A percentile compares a stretch with the other conserved stretches of the same genome.
Conservation (phyloP, 2,888 invertebrate genomes). For the Synanthedon tipuliformis region DNA sequence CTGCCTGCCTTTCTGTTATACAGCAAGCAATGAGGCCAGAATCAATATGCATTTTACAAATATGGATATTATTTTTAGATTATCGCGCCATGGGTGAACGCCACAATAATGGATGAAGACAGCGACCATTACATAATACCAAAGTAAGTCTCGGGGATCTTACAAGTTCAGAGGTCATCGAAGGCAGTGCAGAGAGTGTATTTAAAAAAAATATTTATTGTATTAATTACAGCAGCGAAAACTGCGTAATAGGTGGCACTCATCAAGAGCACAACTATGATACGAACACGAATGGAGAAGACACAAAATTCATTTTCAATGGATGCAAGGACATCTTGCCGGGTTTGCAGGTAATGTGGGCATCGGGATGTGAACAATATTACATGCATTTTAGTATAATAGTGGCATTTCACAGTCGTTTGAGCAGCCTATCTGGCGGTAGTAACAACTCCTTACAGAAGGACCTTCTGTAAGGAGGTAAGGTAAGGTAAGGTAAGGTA, state of each 20-base stretch:
- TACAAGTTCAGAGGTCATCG: neutral
- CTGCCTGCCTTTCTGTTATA: no score
- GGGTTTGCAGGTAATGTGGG: constrained; percentile 68
- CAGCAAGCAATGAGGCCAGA: no score
- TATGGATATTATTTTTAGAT: constrained; percentile 48
- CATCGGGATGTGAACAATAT: no score
- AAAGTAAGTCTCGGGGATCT: constrained; percentile 70
- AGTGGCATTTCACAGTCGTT: no score
- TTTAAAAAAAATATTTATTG: neutral
- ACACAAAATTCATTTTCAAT: constrained; percentile 71
- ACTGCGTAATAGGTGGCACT: constrained; percentile 81
- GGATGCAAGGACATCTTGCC: constrained; percentile 75
- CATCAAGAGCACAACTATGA: constrained; percentile 76
- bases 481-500: no score
- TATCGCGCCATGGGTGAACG: constrained; percentile 75
- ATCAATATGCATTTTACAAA: neutral
- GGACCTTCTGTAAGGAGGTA: no score
- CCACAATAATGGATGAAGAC: constrained; percentile 69
- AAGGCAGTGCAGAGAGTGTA: neutral
- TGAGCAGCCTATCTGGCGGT: no score
- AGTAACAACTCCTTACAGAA: no score
- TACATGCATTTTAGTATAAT: no score
- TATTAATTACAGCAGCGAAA: constrained; percentile 61
- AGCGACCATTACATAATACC: constrained; percentile 80
- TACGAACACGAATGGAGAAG: constrained; percentile 53